Evolutionary conservation across 2,797 vertebrate species (phyloP).

Genomic region (Scolopax bukidnonensis): DNA sequence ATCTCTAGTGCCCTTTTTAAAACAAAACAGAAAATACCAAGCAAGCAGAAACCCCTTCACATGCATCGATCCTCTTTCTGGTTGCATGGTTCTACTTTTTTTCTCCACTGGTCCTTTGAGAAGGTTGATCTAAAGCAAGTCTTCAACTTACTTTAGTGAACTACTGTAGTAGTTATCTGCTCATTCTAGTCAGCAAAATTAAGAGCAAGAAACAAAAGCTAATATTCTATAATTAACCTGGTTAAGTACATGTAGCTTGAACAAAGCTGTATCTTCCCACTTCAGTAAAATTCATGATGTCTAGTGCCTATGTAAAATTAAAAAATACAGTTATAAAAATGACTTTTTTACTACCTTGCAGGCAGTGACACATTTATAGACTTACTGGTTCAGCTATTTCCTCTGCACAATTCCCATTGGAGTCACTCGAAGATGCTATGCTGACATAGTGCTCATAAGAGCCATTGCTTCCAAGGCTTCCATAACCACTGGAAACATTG

Average conservation of each 20-base stretch:
- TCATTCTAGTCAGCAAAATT: not conserved
- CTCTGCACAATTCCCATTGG: conserved; percentile 85
- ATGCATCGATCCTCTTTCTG: not conserved
- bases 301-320: not conserved
- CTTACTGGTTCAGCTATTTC: conserved; percentile 85
- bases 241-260: not conserved
- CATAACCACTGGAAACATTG: conserved; percentile 88
- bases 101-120: not conserved
- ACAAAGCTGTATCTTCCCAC: not conserved
- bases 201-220: not conserved
- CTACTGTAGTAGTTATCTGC: not conserved
- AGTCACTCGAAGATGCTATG: conserved; percentile 87
- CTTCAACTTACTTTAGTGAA: not conserved
- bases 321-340: not conserved
- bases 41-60: not conserved
- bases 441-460: conserved; percentile 89
- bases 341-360: not conserved
- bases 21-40: not conserved
- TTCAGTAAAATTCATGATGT: not conserved
- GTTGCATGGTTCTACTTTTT: not conserved
- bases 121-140: not conserved
- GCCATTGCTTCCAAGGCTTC: conserved; percentile 89
- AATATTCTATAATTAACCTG: not conserved
- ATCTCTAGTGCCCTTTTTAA: not conserved
- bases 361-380: not conserved